phyloP scores from a whole-genome alignment of 2,888 invertebrate species.

The Drosophila lacicola region DNA sequence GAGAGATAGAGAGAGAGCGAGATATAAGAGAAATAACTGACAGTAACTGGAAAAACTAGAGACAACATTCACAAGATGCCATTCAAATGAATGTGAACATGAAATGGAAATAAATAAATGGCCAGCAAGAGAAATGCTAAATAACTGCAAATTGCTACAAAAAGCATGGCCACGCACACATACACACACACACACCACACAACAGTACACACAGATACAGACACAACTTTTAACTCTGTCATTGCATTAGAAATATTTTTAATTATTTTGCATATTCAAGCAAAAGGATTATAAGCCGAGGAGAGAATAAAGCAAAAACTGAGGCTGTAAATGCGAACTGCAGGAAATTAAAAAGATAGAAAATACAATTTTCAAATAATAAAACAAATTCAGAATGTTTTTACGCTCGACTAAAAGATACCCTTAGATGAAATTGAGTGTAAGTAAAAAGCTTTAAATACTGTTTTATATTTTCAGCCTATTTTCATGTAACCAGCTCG shows the following conservation, averaged over 20 bases:
- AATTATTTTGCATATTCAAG: constrained; percentile 24
- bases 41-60: constrained; percentile 7
- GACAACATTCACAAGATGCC: constrained; percentile 22
- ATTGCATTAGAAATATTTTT: constrained; percentile 31
- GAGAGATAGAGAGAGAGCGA: background rate
- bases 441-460: too few relatives aligned
- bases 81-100: constrained; percentile 15
- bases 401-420: constrained; percentile 4
- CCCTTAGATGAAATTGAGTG: background rate
- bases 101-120: constrained; percentile 32
- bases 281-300: constrained; percentile 5
- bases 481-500: too few relatives aligned
- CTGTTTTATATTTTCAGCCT: too few relatives aligned
- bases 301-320: background rate
- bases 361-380: constrained; percentile 2
- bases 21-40: background rate
- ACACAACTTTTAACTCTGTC: constrained; percentile 13
- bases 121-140: constrained; percentile 37
- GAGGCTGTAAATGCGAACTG: constrained; percentile 14
- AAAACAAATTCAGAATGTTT: background rate
- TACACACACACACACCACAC: constrained; percentile 2
- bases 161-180: constrained; percentile 8
- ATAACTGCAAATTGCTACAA: constrained; percentile 37
- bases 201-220: background rate
- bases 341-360: constrained; percentile 45